Evolutionary conservation across 2,113 vertebrate species (phyloP).

Genomic region (Campylorhamphus procurvoides): DNA sequence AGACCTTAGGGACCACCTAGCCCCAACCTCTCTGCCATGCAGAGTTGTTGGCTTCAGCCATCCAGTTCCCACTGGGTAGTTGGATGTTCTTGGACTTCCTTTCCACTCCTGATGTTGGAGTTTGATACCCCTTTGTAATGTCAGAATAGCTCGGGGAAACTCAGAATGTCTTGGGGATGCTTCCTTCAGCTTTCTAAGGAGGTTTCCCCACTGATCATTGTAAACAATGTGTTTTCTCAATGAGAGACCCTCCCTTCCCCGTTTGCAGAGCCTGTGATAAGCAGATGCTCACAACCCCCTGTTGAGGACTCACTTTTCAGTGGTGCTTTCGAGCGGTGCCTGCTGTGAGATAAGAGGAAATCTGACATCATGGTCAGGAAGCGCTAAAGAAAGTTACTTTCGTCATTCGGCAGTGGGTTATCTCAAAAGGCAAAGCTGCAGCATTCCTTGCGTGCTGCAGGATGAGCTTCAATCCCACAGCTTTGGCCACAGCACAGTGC

Average conservation of each 20-base stretch:
- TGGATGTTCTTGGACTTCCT: background rate
- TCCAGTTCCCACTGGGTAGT: background rate
- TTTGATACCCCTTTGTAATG: accelerated
- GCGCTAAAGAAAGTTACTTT: background rate
- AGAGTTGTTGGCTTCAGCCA: background rate
- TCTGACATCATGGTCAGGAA: slow-evolving; percentile 24
- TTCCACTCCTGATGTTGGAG: background rate
- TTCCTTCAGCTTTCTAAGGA: background rate
- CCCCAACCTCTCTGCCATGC: background rate
- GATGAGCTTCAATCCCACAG: background rate
- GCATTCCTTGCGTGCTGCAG: background rate
- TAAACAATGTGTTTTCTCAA: background rate
- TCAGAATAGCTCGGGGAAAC: accelerated
- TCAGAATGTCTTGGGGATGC: accelerated
- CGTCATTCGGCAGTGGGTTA: background rate
- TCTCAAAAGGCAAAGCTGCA: background rate
- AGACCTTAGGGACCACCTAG: background rate
- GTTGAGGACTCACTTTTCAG: background rate
- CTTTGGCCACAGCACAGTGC: accelerated
- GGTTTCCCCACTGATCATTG: accelerated
- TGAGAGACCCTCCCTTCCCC: background rate
- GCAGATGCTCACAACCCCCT: background rate
- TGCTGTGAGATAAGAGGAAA: background rate
- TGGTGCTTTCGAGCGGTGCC: background rate
- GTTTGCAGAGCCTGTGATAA: background rate